A percentile compares a stretch with the other conserved stretches of the same genome.
phyloP scores from a whole-genome alignment of 2,797 vertebrate species.

The Cyprinodon diabolis region DNA sequence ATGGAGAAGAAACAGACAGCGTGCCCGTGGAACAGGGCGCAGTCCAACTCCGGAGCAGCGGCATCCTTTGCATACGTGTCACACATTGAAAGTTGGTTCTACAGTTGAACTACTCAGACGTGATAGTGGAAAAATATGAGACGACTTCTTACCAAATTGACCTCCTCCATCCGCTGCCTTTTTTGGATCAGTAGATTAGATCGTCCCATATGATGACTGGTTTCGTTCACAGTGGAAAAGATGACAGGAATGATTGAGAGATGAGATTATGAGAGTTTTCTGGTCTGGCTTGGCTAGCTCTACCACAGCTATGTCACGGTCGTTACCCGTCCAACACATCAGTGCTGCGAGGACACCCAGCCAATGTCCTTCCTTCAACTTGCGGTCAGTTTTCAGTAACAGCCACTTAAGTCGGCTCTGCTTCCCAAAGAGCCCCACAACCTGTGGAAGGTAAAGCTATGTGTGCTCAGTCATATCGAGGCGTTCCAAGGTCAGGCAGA shows the following conservation, averaged over 20 bases:
- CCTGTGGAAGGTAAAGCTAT: slow-evolving; percentile 45
- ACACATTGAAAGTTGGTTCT: slow-evolving; percentile 43
- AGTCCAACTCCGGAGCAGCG: slow-evolving; percentile 49
- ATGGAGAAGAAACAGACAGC: slow-evolving; percentile 61
- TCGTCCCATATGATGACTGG: slow-evolving; percentile 33
- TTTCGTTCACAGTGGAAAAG: slow-evolving; percentile 24
- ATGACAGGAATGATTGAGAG: slow-evolving; percentile 42
- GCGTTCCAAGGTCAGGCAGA: slow-evolving; percentile 64
- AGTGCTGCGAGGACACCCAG: slow-evolving; percentile 37
- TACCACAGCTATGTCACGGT: slow-evolving; percentile 44
- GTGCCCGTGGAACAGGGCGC: slow-evolving; percentile 58
- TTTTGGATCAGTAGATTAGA: slow-evolving; percentile 36
- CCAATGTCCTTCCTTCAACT: slow-evolving; percentile 56
- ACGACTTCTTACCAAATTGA: slow-evolving; percentile 45
- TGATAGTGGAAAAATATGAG: slow-evolving; percentile 28
- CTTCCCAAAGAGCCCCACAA: slow-evolving; percentile 52
- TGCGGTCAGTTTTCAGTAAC: slow-evolving; percentile 56
- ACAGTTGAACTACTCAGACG: slow-evolving; percentile 22
- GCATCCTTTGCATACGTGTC: slow-evolving; percentile 52
- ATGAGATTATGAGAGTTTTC: slow-evolving; percentile 44
- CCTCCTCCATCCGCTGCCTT: slow-evolving; percentile 40
- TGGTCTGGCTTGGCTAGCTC: slow-evolving; percentile 36
- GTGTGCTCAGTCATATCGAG: slow-evolving; percentile 55
- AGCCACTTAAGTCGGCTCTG: slow-evolving; percentile 68
- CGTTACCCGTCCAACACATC: slow-evolving; percentile 44